These are phyloP conservation scores for Gymnothorax reevesii DNA, from an alignment of 2,797 vertebrate species.

Conservation along the genomic window DNA sequence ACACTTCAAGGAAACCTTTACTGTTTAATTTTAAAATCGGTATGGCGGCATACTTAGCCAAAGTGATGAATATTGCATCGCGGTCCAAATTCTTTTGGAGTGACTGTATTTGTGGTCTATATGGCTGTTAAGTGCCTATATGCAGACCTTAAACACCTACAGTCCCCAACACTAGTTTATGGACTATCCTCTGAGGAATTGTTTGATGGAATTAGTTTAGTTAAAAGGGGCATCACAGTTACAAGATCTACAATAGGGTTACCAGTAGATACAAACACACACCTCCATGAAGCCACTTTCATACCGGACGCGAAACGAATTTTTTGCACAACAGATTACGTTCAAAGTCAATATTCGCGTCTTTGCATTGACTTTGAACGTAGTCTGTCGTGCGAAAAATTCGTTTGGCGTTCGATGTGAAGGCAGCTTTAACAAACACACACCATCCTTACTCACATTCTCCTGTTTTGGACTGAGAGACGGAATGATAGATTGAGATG, in stretches of 20 bases:
- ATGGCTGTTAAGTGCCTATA: not conserved
- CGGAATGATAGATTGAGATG: not conserved
- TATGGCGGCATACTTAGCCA: too few species aligned
- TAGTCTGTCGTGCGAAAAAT: too few species aligned
- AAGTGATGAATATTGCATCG: too few species aligned
- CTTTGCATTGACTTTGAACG: too few species aligned
- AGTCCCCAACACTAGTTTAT: not conserved
- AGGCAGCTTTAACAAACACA: not conserved
- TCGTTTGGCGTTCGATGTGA: too few species aligned
- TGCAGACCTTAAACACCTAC: not conserved
- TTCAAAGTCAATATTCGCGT: too few species aligned
- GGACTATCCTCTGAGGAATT: not conserved
- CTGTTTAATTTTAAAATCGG: too few species aligned
- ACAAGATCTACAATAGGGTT: not conserved
- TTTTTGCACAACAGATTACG: too few species aligned
- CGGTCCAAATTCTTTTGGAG: too few species aligned
- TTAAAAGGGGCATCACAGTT: not conserved
- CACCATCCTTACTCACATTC: not conserved
- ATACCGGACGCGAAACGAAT: too few species aligned
- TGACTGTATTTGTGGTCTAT: not conserved
- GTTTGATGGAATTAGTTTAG: not conserved
- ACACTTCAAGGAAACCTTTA: too few species aligned
- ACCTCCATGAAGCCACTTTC: not conserved
- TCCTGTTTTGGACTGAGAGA: not conserved
- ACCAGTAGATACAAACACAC: not conserved